Base-by-base conservation (phyloP, 2,797 vertebrate species). In the Leptodactylus fallax region DNA sequence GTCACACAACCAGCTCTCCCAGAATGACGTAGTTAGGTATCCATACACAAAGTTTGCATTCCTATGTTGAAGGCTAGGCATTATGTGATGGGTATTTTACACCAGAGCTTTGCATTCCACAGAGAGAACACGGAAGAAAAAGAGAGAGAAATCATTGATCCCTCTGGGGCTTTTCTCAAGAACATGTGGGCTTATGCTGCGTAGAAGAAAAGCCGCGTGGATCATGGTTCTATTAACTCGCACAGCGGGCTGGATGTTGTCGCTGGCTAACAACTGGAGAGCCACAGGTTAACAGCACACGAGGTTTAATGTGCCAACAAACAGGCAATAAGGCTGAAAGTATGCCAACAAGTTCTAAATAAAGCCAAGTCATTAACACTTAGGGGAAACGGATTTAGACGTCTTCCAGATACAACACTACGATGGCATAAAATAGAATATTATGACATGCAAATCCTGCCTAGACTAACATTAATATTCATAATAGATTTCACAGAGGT, bases 101-200 rank as follows among this genome's bases (percentile, higher is more conserved):
- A 56, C 53, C 27, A 71, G 53, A 60, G 67, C 17, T 83, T 56
- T 83, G 81, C 65, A 83, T 72, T 83, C 81, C 81, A n/a, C 25
- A 56, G 82, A 84, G 82, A 74, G 67, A 71, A 47, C 83, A 76
- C 25, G 7, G 36, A 51, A 77, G 56, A 47, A 63, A 84, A 71
- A 56, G 19, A 85, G 67, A 69, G 55, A 49, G 71, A 58, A 85
- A 85, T 61, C 83, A 51, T 74, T 85, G 71, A 85, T 85, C 83
- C 71, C 83, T 85, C 83, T 47, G 56, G 83, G 83, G 83, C 71
- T 85, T 85, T 85, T 85, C 83, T 85, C 83, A 77, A 85, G 83
- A 60, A 85, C 83, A 76, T 60, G 55, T 76, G 69, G 71, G 55
- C 53, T 85, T 85, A 77, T 76, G 71, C 71, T 61, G 83, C 36